Conservation (phyloP, 1,140 invertebrate genomes). For the Pachypsylla venusta region DNA sequence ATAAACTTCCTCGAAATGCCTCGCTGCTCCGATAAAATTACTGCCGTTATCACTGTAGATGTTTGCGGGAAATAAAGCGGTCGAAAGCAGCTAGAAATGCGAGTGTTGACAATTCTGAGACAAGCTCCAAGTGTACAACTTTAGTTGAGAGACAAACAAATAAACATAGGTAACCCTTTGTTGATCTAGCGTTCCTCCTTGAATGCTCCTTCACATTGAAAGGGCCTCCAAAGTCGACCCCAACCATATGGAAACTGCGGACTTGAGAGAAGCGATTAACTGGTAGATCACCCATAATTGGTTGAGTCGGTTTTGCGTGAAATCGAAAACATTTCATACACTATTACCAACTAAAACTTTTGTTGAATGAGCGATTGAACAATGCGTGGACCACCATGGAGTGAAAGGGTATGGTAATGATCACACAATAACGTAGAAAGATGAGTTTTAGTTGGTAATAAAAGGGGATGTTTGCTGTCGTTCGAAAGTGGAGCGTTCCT, state of each 20-base stretch:
- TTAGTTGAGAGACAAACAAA: slow-evolving; percentile 26
- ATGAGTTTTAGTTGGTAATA: slow-evolving; percentile 27
- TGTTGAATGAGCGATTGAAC: slow-evolving; percentile 3
- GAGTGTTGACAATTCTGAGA: slow-evolving; percentile 20
- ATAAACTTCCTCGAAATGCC: background rate
- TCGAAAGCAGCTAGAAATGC: slow-evolving; percentile 23
- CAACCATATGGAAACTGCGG: slow-evolving; percentile 17
- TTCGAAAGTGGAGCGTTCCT: background rate
- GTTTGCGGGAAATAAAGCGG: slow-evolving; percentile 21
- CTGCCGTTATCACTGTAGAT: slow-evolving; percentile 10
- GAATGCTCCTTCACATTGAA: slow-evolving; percentile 10
- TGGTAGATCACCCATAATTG: slow-evolving; percentile 19
- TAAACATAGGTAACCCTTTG: slow-evolving; percentile 19
- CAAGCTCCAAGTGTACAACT: slow-evolving; percentile 26
- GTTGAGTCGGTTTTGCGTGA: slow-evolving; percentile 4
- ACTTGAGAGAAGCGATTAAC: slow-evolving; percentile 13
- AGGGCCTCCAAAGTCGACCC: slow-evolving; percentile 24
- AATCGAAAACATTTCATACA: slow-evolving; percentile 14
- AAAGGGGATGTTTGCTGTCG: slow-evolving; percentile 30
- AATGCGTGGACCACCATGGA: slow-evolving; percentile 25
- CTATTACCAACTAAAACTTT: slow-evolving; percentile 9
- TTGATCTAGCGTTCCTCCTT: background rate
- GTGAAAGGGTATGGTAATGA: slow-evolving; percentile 23
- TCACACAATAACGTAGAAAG: slow-evolving; percentile 28
- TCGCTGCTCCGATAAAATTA: slow-evolving; percentile 2